Percentiles rank a stretch among this genome's conserved stretches.
Conservation (phyloP, 2,113 vertebrate genomes). For the Labrus mixtus region DNA sequence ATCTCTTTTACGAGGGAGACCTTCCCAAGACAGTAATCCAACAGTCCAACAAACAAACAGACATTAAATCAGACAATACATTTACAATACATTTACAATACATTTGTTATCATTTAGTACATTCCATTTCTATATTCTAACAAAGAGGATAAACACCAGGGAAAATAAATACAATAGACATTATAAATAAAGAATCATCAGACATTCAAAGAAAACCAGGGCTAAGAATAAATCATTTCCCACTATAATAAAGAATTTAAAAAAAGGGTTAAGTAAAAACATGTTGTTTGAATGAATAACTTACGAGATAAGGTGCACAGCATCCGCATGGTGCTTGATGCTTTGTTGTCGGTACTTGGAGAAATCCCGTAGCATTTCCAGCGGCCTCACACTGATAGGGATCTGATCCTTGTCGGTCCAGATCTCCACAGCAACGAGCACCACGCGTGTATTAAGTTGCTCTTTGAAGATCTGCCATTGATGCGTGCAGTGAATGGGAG, state of each 20-base stretch:
- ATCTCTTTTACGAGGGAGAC: too few relatives aligned
- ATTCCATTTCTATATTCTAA: too few relatives aligned
- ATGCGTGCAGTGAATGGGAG: constrained; percentile 32
- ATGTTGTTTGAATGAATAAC: constrained; percentile 54
- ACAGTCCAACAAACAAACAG: too few relatives aligned
- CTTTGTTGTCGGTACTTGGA: constrained; percentile 93
- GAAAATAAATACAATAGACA: too few relatives aligned
- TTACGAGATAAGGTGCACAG: constrained; percentile 96
- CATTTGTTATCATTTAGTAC: too few relatives aligned
- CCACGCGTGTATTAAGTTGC: constrained; percentile 95
- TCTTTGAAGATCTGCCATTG: constrained; percentile 94
- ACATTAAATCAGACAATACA: too few relatives aligned
- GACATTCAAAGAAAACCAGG: neutral
- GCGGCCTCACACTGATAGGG: constrained; percentile 88
- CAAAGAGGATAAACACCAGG: too few relatives aligned
- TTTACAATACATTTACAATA: too few relatives aligned
- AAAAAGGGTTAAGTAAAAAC: neutral
- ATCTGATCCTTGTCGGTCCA: constrained; percentile 96
- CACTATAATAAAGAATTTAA: neutral
- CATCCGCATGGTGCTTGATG: constrained; percentile 92
- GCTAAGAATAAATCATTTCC: neutral
- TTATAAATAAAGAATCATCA: too few relatives aligned
- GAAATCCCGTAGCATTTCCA: constrained; percentile 94
- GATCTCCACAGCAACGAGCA: constrained; percentile 95
- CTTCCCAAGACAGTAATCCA: too few relatives aligned